These are phyloP conservation scores for Ylistrum balloti DNA, from an alignment of 1,140 invertebrate genomes.

Conservation along the genomic window DNA sequence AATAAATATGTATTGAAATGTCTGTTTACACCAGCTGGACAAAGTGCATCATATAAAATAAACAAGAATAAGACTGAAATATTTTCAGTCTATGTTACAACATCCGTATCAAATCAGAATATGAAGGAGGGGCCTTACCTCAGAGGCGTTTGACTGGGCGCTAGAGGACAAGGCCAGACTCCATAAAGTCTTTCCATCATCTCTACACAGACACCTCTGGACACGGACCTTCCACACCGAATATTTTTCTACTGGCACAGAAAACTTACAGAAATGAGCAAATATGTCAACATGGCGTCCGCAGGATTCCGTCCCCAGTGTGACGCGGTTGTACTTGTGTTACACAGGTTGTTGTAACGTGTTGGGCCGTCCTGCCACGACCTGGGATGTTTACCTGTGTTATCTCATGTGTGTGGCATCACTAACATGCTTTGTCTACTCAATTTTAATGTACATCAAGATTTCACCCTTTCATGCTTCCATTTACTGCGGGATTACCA, in stretches of 20 bases:
- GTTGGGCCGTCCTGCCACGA: not conserved
- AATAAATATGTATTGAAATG: no score
- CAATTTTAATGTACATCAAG: not conserved
- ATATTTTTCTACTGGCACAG: not conserved
- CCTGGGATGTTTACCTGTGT: not conserved
- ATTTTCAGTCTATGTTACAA: no score
- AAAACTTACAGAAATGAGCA: not conserved
- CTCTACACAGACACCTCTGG: not conserved
- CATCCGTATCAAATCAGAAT: not conserved
- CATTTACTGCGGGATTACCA: constrained; percentile 20
- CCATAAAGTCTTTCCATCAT: not conserved
- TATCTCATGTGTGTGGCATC: constrained; percentile 37
- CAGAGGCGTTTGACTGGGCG: not conserved
- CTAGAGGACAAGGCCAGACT: not conserved
- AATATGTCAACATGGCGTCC: constrained; percentile 26
- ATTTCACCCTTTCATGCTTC: constrained; percentile 25
- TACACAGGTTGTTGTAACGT: not conserved
- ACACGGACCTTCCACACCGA: not conserved
- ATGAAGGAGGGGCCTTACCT: constrained; percentile 6
- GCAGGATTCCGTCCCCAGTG: not conserved
- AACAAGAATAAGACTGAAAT: no score
- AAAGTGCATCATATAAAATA: no score
- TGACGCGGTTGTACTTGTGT: not conserved
- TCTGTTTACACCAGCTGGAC: no score
- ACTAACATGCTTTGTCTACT: constrained; percentile 34